phyloP scores from a whole-genome alignment of 2,113 vertebrate genomes.

The Tonatia bakeri region DNA sequence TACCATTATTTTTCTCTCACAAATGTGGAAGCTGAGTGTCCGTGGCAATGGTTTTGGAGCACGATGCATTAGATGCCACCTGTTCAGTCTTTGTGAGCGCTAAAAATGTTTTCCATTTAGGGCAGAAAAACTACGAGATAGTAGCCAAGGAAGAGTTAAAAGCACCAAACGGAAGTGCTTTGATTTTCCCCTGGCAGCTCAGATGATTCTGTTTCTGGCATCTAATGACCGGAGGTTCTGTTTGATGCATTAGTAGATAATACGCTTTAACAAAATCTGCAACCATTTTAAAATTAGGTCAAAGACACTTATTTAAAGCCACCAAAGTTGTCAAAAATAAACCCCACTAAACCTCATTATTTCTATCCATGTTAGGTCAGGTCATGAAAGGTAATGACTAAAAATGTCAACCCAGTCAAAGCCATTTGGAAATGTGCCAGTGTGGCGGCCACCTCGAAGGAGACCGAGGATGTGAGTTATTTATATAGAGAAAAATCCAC shows the following conservation, averaged over 20 bases:
- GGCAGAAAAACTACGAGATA: background rate
- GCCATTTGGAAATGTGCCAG: conserved; percentile 28
- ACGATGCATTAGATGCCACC: background rate
- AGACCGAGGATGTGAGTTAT: background rate
- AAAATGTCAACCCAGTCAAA: conserved; percentile 7
- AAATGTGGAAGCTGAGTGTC: background rate
- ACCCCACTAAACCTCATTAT: conserved; percentile 52
- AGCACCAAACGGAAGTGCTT: background rate
- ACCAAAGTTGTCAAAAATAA: conserved; percentile 60
- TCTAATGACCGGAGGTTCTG: conserved; percentile 12
- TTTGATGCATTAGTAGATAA: conserved; percentile 36
- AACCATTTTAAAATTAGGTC: conserved; percentile 61
- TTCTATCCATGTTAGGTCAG: conserved; percentile 36
- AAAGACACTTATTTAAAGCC: conserved; percentile 57
- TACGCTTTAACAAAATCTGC: background rate
- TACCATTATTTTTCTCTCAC: background rate
- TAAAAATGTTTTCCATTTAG: background rate
- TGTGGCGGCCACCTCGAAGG: background rate
- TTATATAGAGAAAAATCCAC: background rate
- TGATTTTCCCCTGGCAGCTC: background rate
- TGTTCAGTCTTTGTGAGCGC: background rate
- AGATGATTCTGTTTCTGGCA: conserved; percentile 28
- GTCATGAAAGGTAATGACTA: conserved; percentile 22
- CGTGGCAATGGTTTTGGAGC: background rate
- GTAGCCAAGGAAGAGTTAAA: conserved; percentile 31